Percentiles rank a stretch among this genome's conserved stretches.
Evolutionary conservation across 2,888 invertebrate genomes (phyloP).

Genomic region (Trissolcus japonicus): DNA sequence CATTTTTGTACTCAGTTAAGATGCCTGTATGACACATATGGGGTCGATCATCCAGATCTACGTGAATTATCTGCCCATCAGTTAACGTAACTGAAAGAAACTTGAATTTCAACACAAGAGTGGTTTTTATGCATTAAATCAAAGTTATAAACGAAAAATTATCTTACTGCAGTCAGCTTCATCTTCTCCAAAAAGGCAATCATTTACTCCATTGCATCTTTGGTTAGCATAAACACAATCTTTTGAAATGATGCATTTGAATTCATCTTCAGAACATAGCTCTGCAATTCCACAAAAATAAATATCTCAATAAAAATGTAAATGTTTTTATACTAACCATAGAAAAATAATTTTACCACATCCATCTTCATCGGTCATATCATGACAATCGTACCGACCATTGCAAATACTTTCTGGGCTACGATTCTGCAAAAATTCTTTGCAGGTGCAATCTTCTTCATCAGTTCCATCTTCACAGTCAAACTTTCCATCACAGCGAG

Average conservation of each 20-base stretch:
- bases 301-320: not conserved
- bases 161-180: constrained; percentile 87
- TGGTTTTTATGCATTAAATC: not conserved
- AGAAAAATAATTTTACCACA: constrained; percentile 79
- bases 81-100: constrained; percentile 81
- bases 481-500: constrained; percentile 82
- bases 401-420: constrained; percentile 83
- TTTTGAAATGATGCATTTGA: constrained; percentile 81
- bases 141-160: not conserved
- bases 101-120: not conserved
- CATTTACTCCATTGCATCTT: constrained; percentile 81
- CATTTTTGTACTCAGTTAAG: constrained; percentile 80
- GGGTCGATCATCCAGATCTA: constrained; percentile 81
- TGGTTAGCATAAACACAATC: constrained; percentile 80
- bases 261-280: constrained; percentile 79
- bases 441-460: constrained; percentile 84
- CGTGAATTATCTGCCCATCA: constrained; percentile 79
- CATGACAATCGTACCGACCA: constrained; percentile 84
- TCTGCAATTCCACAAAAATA: constrained; percentile 71
- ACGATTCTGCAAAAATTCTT: constrained; percentile 80
- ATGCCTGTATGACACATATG: constrained; percentile 80
- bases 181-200: constrained; percentile 85
- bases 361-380: constrained; percentile 83
- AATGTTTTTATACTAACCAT: not conserved
- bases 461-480: constrained; percentile 92